Evolutionary conservation across 2,797 vertebrate species (phyloP).

Genomic region (Anguilla megastoma): DNA sequence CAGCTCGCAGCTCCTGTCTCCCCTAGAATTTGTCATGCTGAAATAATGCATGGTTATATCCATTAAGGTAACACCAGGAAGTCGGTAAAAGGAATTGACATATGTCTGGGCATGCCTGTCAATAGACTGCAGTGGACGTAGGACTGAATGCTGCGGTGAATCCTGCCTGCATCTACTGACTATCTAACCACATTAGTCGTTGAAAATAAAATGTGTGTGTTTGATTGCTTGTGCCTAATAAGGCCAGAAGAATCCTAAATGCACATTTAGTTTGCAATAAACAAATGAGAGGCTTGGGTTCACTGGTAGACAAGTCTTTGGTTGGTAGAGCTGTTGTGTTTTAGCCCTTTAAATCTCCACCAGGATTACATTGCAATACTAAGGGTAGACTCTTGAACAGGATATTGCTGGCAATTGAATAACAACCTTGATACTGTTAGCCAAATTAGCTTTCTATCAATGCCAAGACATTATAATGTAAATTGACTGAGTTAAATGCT

Average conservation of each 20-base stretch:
- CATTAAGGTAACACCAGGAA: neutral
- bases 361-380: neutral
- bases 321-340: neutral
- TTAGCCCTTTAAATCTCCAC: no score
- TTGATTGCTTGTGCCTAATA: neutral
- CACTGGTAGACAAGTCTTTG: neutral
- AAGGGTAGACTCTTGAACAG: neutral
- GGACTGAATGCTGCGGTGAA: neutral
- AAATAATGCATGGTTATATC: conserved; percentile 5
- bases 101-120: neutral
- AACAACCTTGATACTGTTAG: neutral
- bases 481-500: no score
- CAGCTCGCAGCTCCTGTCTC: neutral
- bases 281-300: no score
- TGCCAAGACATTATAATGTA: no score
- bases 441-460: neutral
- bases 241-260: neutral
- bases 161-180: neutral
- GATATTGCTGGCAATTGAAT: neutral
- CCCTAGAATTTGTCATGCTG: neutral
- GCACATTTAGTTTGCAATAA: neutral
- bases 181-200: neutral
- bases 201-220: neutral
- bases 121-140: neutral
- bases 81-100: neutral